Percentiles rank a stretch among this genome's conserved stretches.
These are phyloP conservation scores for Tetanocera ferruginea DNA, from an alignment of 2,888 invertebrate genomes.

Conservation along the genomic window DNA sequence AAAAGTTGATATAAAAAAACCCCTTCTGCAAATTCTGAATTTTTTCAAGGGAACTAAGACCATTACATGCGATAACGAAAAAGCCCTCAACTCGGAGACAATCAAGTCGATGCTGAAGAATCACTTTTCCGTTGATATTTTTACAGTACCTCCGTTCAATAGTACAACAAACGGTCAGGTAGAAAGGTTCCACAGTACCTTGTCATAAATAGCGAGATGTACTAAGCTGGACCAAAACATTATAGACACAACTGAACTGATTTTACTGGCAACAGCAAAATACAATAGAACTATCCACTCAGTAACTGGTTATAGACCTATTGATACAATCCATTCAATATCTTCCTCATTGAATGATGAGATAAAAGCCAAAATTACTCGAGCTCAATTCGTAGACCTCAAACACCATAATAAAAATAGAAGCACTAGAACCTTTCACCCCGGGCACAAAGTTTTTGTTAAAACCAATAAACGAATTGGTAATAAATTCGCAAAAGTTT, in stretches of 20 bases:
- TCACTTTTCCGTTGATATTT: not conserved
- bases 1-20: conserved; percentile 23
- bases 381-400: no score
- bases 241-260: conserved; percentile 38
- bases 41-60: not conserved
- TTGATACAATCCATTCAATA: conserved; percentile 7
- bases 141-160: conserved; percentile 36
- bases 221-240: conserved; percentile 44
- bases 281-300: conserved; percentile 44
- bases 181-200: conserved; percentile 41
- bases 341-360: conserved; percentile 7
- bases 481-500: conserved; percentile 6
- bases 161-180: conserved; percentile 43
- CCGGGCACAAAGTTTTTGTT: conserved; percentile 15
- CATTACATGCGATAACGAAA: not conserved
- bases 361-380: not conserved
- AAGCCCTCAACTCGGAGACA: not conserved
- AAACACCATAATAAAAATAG: not conserved
- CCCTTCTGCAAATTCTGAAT: not conserved
- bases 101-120: conserved; percentile 19
- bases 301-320: conserved; percentile 23
- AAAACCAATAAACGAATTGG: not conserved
- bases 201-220: conserved; percentile 44
- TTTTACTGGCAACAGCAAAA: conserved; percentile 39
- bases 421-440: not conserved